Percentiles rank a stretch among this genome's conserved stretches.
These are phyloP conservation scores for Rhabdomys pumilio DNA, from an alignment of 2,797 vertebrate species.

Conservation along the genomic window DNA sequence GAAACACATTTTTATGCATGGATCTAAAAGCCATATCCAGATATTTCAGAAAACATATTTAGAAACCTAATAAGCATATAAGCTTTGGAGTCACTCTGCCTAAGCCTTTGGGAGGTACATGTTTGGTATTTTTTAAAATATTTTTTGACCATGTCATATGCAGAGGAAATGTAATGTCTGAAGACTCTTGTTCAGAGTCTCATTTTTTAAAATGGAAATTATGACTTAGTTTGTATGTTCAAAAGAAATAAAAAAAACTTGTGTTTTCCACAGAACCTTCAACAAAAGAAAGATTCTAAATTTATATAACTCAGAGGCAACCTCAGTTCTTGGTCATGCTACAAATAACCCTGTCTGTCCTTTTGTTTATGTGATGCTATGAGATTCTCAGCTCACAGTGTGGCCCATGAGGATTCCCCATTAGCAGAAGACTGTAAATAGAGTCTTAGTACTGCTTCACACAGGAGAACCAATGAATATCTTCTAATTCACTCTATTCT, in stretches of 20 bases:
- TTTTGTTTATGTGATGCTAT: not conserved
- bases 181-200: not conserved
- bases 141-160: not conserved
- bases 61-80: constrained; percentile 42
- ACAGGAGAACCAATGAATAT: not conserved
- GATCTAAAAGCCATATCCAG: constrained; percentile 18
- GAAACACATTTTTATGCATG: constrained; percentile 11
- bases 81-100: not conserved
- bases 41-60: not conserved
- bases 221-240: constrained; percentile 43
- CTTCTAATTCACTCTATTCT: constrained; percentile 25
- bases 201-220: not conserved
- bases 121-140: not conserved
- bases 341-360: constrained; percentile 12
- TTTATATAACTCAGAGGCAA: not conserved
- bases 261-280: constrained; percentile 35
- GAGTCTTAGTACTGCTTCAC: not conserved
- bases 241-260: constrained; percentile 32
- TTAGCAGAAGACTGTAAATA: not conserved
- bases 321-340: not conserved
- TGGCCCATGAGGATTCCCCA: not conserved
- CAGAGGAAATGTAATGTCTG: not conserved
- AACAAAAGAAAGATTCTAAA: constrained; percentile 46
- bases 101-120: not conserved
- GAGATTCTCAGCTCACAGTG: not conserved